Evolutionary conservation across 2,888 invertebrate genomes (phyloP).

Genomic region (Chrysolina americana): DNA sequence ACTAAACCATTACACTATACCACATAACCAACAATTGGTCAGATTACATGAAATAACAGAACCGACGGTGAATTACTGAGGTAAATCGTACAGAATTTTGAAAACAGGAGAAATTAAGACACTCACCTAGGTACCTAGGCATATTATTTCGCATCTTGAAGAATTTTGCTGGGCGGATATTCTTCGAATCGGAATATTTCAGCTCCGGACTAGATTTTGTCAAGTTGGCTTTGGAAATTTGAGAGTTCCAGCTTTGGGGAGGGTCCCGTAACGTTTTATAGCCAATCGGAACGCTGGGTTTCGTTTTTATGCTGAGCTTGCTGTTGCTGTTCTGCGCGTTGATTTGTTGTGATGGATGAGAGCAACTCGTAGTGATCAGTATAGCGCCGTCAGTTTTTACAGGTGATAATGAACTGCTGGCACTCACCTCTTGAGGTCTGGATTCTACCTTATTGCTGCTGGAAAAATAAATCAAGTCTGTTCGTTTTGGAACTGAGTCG

Average conservation of each 20-base stretch:
- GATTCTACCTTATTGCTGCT: slow-evolving; percentile 23
- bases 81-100: too few species aligned
- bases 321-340: slow-evolving; percentile 29
- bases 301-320: slow-evolving; percentile 57
- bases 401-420: slow-evolving; percentile 3
- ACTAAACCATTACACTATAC: neutral
- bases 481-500: too few species aligned
- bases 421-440: slow-evolving; percentile 1
- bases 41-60: too few species aligned
- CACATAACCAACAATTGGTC: too few species aligned
- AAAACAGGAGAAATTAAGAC: neutral
- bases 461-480: slow-evolving; percentile 11
- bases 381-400: slow-evolving; percentile 23
- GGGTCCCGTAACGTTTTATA: slow-evolving; percentile 75
- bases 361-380: slow-evolving; percentile 49
- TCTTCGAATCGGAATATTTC: slow-evolving; percentile 60
- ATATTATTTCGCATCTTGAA: slow-evolving; percentile 74
- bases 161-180: slow-evolving; percentile 71
- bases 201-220: slow-evolving; percentile 56
- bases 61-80: too few species aligned
- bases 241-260: slow-evolving; percentile 76
- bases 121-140: slow-evolving; percentile 69
- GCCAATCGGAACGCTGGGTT: slow-evolving; percentile 67
- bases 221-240: slow-evolving; percentile 71
- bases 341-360: slow-evolving; percentile 26